Conservation (phyloP, 2,797 vertebrate species). For the Remorina albescens region DNA sequence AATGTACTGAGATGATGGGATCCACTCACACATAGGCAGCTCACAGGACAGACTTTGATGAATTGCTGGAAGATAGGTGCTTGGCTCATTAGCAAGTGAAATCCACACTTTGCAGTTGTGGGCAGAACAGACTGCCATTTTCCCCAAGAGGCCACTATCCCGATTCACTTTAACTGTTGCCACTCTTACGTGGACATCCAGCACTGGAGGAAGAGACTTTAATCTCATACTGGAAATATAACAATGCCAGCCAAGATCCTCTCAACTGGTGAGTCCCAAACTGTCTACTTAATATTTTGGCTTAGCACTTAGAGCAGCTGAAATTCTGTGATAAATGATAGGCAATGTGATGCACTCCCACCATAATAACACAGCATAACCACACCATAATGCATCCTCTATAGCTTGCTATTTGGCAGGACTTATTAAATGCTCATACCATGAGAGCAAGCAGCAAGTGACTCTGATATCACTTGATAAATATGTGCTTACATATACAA, state of each 20-base stretch:
- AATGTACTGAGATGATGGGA: constrained; percentile 65
- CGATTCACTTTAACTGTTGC: constrained; percentile 25
- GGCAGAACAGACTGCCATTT: constrained; percentile 45
- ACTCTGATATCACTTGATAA: constrained; percentile 51
- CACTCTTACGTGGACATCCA: constrained; percentile 36
- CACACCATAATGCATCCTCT: constrained; percentile 66
- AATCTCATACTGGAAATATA: constrained; percentile 66
- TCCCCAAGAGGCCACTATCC: constrained; percentile 47
- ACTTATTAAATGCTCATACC: constrained; percentile 70
- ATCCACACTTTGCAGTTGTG: constrained; percentile 59
- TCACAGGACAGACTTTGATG: constrained; percentile 61
- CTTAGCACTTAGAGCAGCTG: constrained; percentile 47
- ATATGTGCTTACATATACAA: background rate
- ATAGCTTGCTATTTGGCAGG: constrained; percentile 55
- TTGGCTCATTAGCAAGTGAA: constrained; percentile 78
- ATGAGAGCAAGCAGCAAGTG: constrained; percentile 62
- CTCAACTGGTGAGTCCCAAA: constrained; percentile 65
- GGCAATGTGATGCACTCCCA: constrained; percentile 51
- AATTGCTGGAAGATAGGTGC: constrained; percentile 65
- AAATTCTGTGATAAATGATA: constrained; percentile 65
- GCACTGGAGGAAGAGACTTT: constrained; percentile 45
- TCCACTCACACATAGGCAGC: constrained; percentile 56
- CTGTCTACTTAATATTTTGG: constrained; percentile 56
- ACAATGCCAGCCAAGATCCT: constrained; percentile 51
- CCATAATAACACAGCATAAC: constrained; percentile 67